These are phyloP conservation scores for Hirudo medicinalis DNA, from an alignment of 1,140 invertebrate genomes.

Conservation along the genomic window DNA sequence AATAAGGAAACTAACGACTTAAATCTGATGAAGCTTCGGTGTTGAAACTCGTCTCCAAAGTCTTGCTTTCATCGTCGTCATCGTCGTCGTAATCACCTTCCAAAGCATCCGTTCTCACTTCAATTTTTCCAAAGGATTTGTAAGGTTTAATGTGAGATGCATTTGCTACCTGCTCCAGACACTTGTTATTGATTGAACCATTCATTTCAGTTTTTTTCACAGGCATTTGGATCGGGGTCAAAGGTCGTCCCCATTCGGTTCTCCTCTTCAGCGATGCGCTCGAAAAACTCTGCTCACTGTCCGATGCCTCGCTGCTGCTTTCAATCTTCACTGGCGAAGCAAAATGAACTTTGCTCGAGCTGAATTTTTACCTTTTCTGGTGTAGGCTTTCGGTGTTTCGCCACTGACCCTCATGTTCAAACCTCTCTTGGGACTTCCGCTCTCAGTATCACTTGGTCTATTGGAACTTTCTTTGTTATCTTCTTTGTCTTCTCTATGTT, in stretches of 20 bases:
- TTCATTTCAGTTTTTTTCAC: conserved; percentile 7
- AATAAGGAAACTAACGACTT: too few species aligned
- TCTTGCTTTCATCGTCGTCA: not conserved
- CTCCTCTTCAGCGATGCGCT: conserved; percentile 12
- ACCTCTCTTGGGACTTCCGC: conserved; percentile 12
- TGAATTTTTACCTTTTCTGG: not conserved
- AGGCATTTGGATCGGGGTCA: not conserved
- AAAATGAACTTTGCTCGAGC: conserved; percentile 21
- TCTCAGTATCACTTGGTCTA: not conserved
- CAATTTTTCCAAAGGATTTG: conserved; percentile 22
- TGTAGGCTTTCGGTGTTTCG: conserved; percentile 22
- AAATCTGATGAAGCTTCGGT: too few species aligned
- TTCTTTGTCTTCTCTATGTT: not conserved
- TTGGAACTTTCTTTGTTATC: not conserved
- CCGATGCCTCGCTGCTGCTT: conserved; percentile 23
- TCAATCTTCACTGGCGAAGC: conserved; percentile 17
- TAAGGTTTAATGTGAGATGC: conserved; percentile 22
- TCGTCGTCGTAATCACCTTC: not conserved
- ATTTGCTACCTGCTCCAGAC: not conserved
- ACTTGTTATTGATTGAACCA: not conserved
- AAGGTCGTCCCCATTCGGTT: not conserved
- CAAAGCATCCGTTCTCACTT: conserved; percentile 21
- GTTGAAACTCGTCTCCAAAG: too few species aligned
- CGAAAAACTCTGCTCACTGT: conserved; percentile 15
- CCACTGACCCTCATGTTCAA: conserved; percentile 20